phyloP scores from a whole-genome alignment of 2,888 invertebrate species.

The Melieria crassipennis region DNA sequence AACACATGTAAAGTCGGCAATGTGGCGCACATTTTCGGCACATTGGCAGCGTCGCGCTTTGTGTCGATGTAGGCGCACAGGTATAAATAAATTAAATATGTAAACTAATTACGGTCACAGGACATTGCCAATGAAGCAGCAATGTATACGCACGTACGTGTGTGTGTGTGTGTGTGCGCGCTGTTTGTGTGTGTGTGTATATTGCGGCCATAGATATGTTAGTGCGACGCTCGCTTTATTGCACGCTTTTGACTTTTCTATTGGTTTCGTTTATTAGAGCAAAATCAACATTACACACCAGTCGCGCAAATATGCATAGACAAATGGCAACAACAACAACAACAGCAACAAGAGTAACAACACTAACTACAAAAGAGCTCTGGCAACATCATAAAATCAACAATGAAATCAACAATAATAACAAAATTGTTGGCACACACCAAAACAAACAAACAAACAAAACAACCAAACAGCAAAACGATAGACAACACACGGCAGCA shows the following conservation, averaged over 20 bases:
- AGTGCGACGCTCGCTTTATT: constrained; percentile 3
- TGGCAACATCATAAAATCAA: neutral
- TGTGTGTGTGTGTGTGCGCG: neutral
- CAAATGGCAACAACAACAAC: neutral
- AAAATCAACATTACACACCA: constrained; percentile 22
- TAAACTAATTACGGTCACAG: constrained; percentile 51
- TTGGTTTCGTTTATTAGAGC: constrained; percentile 21
- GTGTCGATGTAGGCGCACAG: constrained; percentile 26
- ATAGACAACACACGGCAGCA: neutral
- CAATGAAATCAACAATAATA: neutral
- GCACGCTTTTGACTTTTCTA: constrained; percentile 6
- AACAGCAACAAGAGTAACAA: too few relatives aligned
- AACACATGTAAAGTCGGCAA: neutral
- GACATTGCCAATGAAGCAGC: neutral
- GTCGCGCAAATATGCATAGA: neutral
- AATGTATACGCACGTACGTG: neutral
- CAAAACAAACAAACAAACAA: neutral
- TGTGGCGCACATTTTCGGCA: neutral
- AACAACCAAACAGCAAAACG: neutral
- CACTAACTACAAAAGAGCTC: too few relatives aligned
- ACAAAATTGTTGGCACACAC: neutral
- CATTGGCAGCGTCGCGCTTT: constrained; percentile 18
- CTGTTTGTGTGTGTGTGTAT: neutral
- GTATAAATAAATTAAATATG: constrained; percentile 50
- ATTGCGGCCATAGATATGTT: neutral